These are phyloP conservation scores for Autographa pulchrina DNA, from an alignment of 2,888 invertebrate species.

Conservation along the genomic window DNA sequence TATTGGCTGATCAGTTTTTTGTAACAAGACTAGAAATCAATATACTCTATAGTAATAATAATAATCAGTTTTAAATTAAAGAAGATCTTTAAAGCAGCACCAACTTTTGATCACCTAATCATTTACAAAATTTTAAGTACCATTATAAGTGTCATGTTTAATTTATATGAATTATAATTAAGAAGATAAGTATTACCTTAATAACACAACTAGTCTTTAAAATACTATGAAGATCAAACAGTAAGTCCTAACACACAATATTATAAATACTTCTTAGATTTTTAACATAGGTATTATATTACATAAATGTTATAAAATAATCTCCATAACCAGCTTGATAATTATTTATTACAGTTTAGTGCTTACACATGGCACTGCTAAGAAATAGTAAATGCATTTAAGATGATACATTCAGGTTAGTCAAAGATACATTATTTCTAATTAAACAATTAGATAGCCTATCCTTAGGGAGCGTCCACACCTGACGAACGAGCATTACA, in stretches of 20 bases:
- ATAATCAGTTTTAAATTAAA: background rate
- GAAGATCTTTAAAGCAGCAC: background rate
- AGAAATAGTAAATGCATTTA: background rate
- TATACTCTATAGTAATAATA: background rate
- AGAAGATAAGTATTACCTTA: no score
- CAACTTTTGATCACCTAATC: background rate
- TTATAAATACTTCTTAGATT: no score
- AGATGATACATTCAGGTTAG: background rate
- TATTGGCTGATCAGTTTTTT: background rate
- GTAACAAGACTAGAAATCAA: background rate
- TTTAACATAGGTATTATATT: no score
- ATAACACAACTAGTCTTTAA: no score
- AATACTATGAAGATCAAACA: no score
- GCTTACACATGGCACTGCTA: background rate
- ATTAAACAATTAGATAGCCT: background rate
- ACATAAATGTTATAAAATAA: background rate
- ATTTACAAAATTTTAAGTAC: no score
- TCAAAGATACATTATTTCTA: background rate
- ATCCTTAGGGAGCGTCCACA: no score
- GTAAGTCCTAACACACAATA: no score
- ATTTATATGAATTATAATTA: no score
- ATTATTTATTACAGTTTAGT: background rate
- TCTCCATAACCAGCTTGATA: background rate
- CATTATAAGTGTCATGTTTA: no score
- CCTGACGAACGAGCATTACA: no score